Conservation (phyloP, 1,140 invertebrate species). For the Drosophila ogumai region DNA sequence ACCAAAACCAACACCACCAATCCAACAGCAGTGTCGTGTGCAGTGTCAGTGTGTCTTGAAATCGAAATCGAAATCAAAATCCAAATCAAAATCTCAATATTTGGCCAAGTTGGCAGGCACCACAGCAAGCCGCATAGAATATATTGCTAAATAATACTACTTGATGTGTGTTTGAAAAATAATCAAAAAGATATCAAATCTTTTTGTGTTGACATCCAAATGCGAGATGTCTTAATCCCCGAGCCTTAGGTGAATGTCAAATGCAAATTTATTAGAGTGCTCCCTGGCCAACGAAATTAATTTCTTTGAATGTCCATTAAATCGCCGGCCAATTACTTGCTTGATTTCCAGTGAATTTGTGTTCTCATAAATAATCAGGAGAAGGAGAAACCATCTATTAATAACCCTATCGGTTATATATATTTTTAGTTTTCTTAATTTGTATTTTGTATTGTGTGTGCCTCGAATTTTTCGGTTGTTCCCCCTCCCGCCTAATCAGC, state of each 20-base stretch:
- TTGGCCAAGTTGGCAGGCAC: conserved; percentile 18
- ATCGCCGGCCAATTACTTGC: conserved; percentile 23
- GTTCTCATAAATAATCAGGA: conserved; percentile 25
- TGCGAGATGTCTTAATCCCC: conserved; percentile 27
- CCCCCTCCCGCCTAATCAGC: background rate
- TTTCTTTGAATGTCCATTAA: conserved; percentile 33
- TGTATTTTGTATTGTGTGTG: conserved; percentile 4
- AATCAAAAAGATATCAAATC: conserved; percentile 37
- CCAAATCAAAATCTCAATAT: conserved; percentile 18
- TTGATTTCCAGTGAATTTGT: conserved; percentile 19
- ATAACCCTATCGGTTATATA: conserved; percentile 13
- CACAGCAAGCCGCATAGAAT: conserved; percentile 40
- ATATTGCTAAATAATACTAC: conserved; percentile 20
- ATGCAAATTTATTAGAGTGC: conserved; percentile 52
- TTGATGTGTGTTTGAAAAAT: conserved; percentile 37
- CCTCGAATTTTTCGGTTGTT: conserved; percentile 2
- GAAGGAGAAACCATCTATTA: conserved; percentile 21
- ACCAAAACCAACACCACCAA: conserved; percentile 11
- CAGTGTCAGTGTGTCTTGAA: conserved; percentile 45
- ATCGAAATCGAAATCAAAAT: conserved; percentile 1
- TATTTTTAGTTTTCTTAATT: conserved; percentile 28
- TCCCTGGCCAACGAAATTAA: conserved; percentile 26
- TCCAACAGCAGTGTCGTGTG: conserved; percentile 36
- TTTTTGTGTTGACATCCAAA: conserved; percentile 45
- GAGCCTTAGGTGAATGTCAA: conserved; percentile 38